Conservation (phyloP, 37 sponge, comb jelly and placozoan genomes). For the Agelas oroides region DNA sequence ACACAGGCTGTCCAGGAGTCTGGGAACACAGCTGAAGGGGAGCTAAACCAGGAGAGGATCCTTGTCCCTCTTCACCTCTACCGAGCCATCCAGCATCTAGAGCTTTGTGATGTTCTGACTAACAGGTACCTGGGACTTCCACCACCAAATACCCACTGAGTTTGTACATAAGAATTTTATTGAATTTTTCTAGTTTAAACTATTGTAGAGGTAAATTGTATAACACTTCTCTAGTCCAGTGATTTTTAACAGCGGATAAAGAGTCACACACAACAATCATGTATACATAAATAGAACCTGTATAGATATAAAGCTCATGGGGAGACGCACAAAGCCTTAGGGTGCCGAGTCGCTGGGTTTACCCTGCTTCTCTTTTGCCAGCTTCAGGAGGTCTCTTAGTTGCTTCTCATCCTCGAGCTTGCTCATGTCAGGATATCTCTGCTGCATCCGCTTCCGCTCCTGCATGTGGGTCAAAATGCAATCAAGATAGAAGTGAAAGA, state of each 20-base stretch:
- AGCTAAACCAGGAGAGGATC: constrained; percentile 30
- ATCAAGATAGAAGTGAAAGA: background rate
- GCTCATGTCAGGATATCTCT: constrained; percentile 18
- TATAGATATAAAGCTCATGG: too few relatives aligned
- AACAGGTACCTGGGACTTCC: constrained; percentile 43
- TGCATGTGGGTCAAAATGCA: background rate
- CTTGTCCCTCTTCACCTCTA: constrained; percentile 50
- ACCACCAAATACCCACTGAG: too few relatives aligned
- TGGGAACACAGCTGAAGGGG: constrained; percentile 11
- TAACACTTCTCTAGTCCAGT: background rate
- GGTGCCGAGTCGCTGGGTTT: background rate
- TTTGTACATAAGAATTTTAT: background rate
- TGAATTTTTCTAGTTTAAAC: background rate
- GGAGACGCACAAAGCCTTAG: background rate
- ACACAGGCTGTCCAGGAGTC: constrained; percentile 32
- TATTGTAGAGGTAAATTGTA: background rate
- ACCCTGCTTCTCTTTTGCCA: constrained; percentile 30
- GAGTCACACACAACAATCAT: too few relatives aligned
- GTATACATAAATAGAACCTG: too few relatives aligned
- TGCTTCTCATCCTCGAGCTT: constrained; percentile 32
- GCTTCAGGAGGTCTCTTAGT: constrained; percentile 22
- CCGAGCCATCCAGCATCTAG: constrained; percentile 38
- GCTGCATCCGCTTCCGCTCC: constrained; percentile 32
- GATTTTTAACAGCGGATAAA: background rate
- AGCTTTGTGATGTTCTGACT: constrained; percentile 65